Base-by-base conservation (phyloP, 2,113 vertebrate genomes). In the Corydoras maculifer region DNA sequence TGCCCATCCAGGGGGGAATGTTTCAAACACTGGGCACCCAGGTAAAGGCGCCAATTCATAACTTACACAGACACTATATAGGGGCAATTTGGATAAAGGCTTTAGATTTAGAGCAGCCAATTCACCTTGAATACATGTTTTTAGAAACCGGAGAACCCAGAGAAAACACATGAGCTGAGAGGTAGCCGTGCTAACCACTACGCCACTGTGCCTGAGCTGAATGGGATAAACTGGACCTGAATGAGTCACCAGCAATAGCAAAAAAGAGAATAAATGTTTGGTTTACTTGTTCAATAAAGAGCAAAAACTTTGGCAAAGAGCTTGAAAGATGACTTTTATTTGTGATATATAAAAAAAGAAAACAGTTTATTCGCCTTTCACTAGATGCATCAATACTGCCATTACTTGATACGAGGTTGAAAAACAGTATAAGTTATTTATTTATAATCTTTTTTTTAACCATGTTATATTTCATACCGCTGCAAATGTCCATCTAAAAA, bases 271-370 rank as follows among this genome's bases (percentile, higher is more conserved):
- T 58, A 8, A 49, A n/a, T 57, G 48, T 11, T 30, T 14, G 25
- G 18, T 51, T 7, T 2, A 59, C 25, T 32, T 1, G 3, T 14
- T 32, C 8, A 69, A 66, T 15, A 25, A 75, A 7, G 50, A 68
- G 14, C 32, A 53, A 43, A 7, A 30, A 61, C 57, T 7, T 9
- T 6, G 12, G 57, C 30, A 66, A 75, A 79, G 87, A 88, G 83
- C 82, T 87, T 86, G 84, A 82, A 84, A 86, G 62, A 84, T 79
- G 83, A 87, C 77, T 80, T 90, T 91, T 91, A 91, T 89, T 90
- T 80, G 86, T 86, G 87, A 65, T 75, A 78, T 87, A 76, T 81
- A 82, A 85, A 79, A 85, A 79, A 70, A 80, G 71, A 75, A 75
- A 74, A 75, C 71, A 65, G 43, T 31, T 84, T 74, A 86, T 75